A percentile compares a stretch with the other conserved stretches of the same genome.
Conservation (phyloP, 2,888 invertebrate genomes). For the Parnassius apollo region DNA sequence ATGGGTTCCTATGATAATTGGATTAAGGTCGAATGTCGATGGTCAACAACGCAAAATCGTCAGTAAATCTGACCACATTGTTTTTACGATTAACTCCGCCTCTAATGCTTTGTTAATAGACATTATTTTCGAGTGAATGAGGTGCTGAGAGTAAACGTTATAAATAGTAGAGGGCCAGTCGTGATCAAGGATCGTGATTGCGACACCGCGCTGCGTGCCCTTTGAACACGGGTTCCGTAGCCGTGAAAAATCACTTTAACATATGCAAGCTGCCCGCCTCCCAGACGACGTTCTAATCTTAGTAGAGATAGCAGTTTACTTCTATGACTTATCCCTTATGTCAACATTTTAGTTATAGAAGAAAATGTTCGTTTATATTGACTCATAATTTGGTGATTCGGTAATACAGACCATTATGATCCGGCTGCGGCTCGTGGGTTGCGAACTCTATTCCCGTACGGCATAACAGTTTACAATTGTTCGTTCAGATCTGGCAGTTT, state of each 20-base stretch:
- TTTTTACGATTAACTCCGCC: slow-evolving; percentile 36
- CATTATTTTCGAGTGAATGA: slow-evolving; percentile 42
- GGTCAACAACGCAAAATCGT: slow-evolving; percentile 19
- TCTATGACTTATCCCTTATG: slow-evolving; percentile 17
- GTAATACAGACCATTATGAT: too few species aligned
- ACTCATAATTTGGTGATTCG: too few species aligned
- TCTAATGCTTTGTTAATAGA: slow-evolving; percentile 40
- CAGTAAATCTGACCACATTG: slow-evolving; percentile 35
- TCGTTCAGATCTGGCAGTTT: too few species aligned
- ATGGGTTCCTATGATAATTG: slow-evolving; percentile 36
- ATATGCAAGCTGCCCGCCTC: slow-evolving; percentile 68
- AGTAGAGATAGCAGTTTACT: slow-evolving; percentile 49
- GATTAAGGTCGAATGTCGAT: slow-evolving; percentile 48
- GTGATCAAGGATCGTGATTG: slow-evolving; percentile 80
- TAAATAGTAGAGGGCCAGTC: slow-evolving; percentile 71
- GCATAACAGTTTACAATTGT: too few species aligned
- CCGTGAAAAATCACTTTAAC: slow-evolving; percentile 81
- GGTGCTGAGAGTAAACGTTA: slow-evolving; percentile 42
- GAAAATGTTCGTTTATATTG: too few species aligned
- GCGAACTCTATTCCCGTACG: too few species aligned
- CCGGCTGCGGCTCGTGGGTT: too few species aligned
- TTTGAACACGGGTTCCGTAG: slow-evolving; percentile 76
- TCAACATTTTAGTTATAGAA: too few species aligned
- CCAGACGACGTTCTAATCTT: slow-evolving; percentile 68
- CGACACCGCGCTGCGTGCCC: slow-evolving; percentile 78